These are phyloP conservation scores for Siniperca undulata DNA, from an alignment of 2,797 vertebrate genomes.

Conservation along the genomic window DNA sequence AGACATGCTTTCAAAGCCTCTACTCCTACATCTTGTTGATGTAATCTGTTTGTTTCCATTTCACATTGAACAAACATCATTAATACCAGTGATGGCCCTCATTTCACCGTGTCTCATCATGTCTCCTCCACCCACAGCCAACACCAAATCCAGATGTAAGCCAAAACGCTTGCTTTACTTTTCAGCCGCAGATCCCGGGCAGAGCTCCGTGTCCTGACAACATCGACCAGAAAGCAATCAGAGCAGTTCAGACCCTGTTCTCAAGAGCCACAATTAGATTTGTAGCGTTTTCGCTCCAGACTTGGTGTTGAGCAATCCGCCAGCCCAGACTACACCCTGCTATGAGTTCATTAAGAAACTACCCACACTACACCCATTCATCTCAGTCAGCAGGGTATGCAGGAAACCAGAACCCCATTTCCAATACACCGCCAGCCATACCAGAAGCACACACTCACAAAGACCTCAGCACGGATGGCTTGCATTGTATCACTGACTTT, in stretches of 20 bases:
- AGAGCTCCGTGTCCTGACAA: slow-evolving; percentile 62
- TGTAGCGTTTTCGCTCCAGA: slow-evolving; percentile 64
- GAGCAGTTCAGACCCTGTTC: slow-evolving; percentile 46
- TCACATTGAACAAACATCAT: slow-evolving; percentile 38
- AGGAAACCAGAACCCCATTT: slow-evolving; percentile 73
- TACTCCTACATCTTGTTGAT: slow-evolving; percentile 36
- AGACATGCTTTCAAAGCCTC: slow-evolving; percentile 5
- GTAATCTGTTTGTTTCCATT: slow-evolving; percentile 63
- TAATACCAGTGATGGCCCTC: slow-evolving; percentile 39
- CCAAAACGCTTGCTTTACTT: slow-evolving; percentile 49
- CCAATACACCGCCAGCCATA: slow-evolving; percentile 45
- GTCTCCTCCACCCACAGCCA: slow-evolving; percentile 48
- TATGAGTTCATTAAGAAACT: slow-evolving; percentile 76
- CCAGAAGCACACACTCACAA: slow-evolving; percentile 53
- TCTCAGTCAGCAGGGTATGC: slow-evolving; percentile 69
- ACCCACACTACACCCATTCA: slow-evolving; percentile 72
- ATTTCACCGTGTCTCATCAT: slow-evolving; percentile 47
- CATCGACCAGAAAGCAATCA: slow-evolving; percentile 65
- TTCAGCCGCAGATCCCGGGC: slow-evolving; percentile 63
- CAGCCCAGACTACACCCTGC: slow-evolving; percentile 69
- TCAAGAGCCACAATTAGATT: slow-evolving; percentile 75
- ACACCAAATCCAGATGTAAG: slow-evolving; percentile 47
- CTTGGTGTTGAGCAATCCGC: slow-evolving; percentile 62
- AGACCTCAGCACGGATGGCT: slow-evolving; percentile 53
- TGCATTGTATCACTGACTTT: slow-evolving; percentile 50